Base-by-base conservation (phyloP, 2,888 invertebrate genomes). In the Synanthedon tipuliformis region DNA sequence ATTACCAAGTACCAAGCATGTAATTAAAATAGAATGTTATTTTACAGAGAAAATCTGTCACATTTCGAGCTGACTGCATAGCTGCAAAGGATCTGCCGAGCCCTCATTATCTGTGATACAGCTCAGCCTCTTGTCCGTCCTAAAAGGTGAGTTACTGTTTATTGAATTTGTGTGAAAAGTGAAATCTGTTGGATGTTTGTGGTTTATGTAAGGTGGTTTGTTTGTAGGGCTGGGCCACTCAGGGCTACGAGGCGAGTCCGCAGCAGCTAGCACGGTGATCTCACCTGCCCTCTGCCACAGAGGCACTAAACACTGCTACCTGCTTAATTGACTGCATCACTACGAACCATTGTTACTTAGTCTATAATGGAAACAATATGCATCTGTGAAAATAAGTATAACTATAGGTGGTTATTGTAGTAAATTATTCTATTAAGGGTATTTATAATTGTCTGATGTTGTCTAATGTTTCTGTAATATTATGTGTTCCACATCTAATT, bases 301-400 rank as follows among this genome's bases (percentile, higher is more conserved):
- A 82, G 84, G 85, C 81, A 80, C 73, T 78, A 76, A 81, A 82
- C 83, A 81, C 82, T 81, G 85, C 84, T 87, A 89, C 88, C 89
- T 90, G 89, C 89, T 90, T 89, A 88, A 89, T 89, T 89, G 86
- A 85, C 86, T 86, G 86, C 86, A 85, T 86, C 86, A 86, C 87
- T 82, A 86, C 81, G 81, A 86, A 88, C 88, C 86, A 88, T 88
- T 90, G 90, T 90, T 88, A 88, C 89, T 88, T 87, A 87, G 87
- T 86, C 81, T 84, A 75, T 88, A 88, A 88, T 85, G 78, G 82
- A 87, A 88, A 88, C 88, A 89, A 89, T 89, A 90, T 90, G 90
- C 90, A 90, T 90, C 91, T 91, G 91, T 91, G 91, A 91, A 90
- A 82, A 80, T 84, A 86, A 87, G 78, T 83, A 78, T 88, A 88